Percentiles rank a stretch among this genome's conserved stretches.
Conservation (phyloP, 1,140 invertebrate genomes). For the Elysia chlorotica region DNA sequence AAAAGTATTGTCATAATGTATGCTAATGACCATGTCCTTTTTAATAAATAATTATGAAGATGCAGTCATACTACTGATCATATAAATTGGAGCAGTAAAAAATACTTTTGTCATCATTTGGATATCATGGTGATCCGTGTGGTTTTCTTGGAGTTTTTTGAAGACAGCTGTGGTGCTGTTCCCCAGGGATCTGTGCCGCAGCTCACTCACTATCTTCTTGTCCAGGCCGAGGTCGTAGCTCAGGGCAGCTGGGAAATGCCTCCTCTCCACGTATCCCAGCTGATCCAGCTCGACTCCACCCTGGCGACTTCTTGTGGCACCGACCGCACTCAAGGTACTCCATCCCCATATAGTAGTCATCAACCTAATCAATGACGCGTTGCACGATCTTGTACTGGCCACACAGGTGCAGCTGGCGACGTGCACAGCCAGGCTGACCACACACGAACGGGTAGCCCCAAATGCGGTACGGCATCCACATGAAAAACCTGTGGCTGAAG, state of each 20-base stretch:
- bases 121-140: conserved; percentile 3
- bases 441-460: too few relatives aligned
- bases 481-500: neutral
- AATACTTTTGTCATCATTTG: conserved; percentile 1
- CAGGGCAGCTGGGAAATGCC: neutral
- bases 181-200: conserved; percentile 27
- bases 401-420: too few relatives aligned
- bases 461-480: too few relatives aligned
- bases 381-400: too few relatives aligned
- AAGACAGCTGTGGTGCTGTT: conserved; percentile 25
- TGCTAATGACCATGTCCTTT: too few relatives aligned
- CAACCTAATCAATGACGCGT: too few relatives aligned
- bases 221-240: neutral
- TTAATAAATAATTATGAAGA: too few relatives aligned
- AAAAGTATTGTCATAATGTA: too few relatives aligned
- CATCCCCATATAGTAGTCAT: neutral
- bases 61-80: too few relatives aligned
- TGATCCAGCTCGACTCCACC: neutral
- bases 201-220: neutral
- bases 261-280: neutral
- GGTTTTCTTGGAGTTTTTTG: conserved; percentile 24
- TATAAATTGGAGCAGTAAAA: neutral
- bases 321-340: neutral
- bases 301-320: neutral
- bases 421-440: too few relatives aligned